Evolutionary conservation across 2,797 vertebrate genomes (phyloP).

Genomic region (Lithobates pipiens): DNA sequence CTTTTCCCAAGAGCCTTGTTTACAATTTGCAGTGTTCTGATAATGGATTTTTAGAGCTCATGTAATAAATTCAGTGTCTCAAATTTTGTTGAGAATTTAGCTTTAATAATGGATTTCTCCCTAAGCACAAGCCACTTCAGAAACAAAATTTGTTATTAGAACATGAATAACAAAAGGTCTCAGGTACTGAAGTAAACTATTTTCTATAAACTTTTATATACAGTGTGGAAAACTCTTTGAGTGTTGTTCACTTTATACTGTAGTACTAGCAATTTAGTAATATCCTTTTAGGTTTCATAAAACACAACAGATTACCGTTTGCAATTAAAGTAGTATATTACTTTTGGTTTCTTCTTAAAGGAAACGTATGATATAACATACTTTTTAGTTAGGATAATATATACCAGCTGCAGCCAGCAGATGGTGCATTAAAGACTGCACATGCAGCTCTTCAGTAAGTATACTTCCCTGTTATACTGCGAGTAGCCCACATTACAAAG

Average conservation of each 20-base stretch:
- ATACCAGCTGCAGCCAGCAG: no score
- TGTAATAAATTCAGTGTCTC: conserved; percentile 36
- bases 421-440: no score
- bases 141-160: conserved; percentile 16
- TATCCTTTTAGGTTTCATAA: background rate
- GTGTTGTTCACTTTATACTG: background rate
- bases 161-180: conserved; percentile 17
- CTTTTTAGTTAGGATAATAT: no score
- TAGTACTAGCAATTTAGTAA: background rate
- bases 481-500: no score
- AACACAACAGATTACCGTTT: no score
- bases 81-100: background rate
- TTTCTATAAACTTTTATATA: conserved; percentile 25
- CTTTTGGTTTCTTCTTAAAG: no score
- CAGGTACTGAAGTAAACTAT: conserved; percentile 14
- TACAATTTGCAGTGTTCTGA: conserved; percentile 20
- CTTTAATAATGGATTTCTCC: conserved; percentile 39
- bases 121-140: conserved; percentile 12
- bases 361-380: no score
- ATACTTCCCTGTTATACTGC: no score
- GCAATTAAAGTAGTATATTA: no score
- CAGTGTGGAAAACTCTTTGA: background rate
- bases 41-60: conserved; percentile 21
- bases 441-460: no score
- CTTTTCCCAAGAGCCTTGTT: conserved; percentile 19